Conservation (phyloP, 2,888 invertebrate species). For the Monochamus alternatus region DNA sequence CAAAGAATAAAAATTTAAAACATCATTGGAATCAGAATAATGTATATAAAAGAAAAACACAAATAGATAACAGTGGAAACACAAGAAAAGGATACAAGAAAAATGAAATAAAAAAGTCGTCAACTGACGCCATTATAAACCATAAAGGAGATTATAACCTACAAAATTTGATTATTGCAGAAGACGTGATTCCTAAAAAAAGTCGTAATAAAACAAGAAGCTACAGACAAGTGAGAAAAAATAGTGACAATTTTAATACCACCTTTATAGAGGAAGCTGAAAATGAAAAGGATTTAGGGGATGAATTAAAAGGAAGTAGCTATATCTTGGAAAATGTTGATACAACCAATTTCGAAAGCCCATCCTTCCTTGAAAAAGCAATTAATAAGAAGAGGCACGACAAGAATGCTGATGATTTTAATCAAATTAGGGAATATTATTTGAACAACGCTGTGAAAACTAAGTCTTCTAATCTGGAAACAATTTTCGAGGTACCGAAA, state of each 20-base stretch:
- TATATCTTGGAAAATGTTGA: background rate
- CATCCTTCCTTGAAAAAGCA: background rate
- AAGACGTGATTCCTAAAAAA: background rate
- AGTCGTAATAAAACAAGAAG: background rate
- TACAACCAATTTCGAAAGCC: background rate
- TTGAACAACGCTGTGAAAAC: slow-evolving; percentile 5
- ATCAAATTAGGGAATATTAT: slow-evolving; percentile 23
- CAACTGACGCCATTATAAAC: background rate
- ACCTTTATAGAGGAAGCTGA: slow-evolving; percentile 11
- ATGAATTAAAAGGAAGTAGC: background rate
- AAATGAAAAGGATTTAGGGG: too few relatives aligned
- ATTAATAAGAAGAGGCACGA: background rate
- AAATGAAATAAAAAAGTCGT: background rate
- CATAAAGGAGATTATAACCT: background rate
- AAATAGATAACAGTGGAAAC: background rate
- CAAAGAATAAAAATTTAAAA: background rate
- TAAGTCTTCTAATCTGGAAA: slow-evolving; percentile 24
- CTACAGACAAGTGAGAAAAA: background rate
- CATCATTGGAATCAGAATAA: background rate
- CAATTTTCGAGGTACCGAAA: slow-evolving; percentile 32
- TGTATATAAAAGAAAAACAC: background rate
- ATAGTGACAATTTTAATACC: slow-evolving; percentile 15
- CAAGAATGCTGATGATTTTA: background rate
- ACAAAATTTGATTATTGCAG: background rate
- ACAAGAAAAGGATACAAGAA: background rate